phyloP scores from a whole-genome alignment of 2,797 vertebrate genomes.

The Sorex maritimensis region DNA sequence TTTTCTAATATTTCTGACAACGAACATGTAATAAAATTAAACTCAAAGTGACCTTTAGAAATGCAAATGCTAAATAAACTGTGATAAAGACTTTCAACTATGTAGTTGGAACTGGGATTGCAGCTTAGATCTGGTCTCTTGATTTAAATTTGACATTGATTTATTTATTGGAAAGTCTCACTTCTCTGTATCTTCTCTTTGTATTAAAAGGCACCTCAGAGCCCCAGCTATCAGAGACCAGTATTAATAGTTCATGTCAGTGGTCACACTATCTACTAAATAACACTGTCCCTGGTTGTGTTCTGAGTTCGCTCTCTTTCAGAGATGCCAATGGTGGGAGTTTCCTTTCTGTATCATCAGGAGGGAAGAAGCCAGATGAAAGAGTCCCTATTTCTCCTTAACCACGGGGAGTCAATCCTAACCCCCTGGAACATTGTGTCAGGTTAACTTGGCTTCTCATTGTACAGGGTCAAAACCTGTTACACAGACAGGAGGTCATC shows the following conservation, averaged over 20 bases:
- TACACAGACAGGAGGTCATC: background rate
- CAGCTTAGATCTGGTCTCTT: background rate
- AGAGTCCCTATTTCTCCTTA: background rate
- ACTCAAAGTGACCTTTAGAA: slow-evolving; percentile 36
- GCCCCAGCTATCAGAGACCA: background rate
- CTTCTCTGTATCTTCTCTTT: background rate
- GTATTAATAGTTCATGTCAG: background rate
- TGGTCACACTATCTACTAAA: background rate
- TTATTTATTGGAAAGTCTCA: background rate
- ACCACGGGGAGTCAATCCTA: background rate
- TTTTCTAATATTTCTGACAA: slow-evolving; percentile 43
- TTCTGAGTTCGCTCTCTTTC: background rate
- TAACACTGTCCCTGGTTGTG: background rate
- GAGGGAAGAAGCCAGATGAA: background rate
- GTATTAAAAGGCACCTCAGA: slow-evolving; percentile 44
- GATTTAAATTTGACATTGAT: slow-evolving; percentile 45
- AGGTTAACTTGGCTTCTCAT: background rate
- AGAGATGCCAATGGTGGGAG: background rate
- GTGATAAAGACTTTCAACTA: slow-evolving; percentile 10
- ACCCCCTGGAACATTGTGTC: background rate
- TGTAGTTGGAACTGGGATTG: background rate
- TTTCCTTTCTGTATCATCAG: background rate
- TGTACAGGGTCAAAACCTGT: background rate
- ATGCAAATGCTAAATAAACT: slow-evolving; percentile 32
- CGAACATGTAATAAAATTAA: slow-evolving; percentile 9